A percentile compares a stretch with the other conserved stretches of the same genome.
Evolutionary conservation across 1,140 invertebrate genomes (phyloP).

Genomic region (Centruroides vittatus): DNA sequence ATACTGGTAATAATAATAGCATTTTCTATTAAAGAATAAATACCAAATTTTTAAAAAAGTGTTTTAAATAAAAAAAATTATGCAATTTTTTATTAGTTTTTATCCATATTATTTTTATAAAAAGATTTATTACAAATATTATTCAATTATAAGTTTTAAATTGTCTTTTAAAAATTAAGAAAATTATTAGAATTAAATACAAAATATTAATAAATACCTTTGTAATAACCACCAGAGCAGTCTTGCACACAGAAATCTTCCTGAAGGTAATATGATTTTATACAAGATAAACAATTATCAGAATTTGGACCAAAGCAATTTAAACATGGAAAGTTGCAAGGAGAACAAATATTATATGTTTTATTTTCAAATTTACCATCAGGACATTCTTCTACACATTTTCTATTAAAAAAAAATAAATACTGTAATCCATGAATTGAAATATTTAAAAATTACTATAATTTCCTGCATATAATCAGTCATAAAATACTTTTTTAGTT

Average conservation of each 20-base stretch:
- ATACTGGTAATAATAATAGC: not conserved
- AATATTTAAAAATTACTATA: too few relatives aligned
- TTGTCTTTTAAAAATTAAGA: too few relatives aligned
- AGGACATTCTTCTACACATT: slow-evolving; percentile 3
- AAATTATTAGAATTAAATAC: too few relatives aligned
- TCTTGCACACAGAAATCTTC: slow-evolving; percentile 48
- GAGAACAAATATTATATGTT: slow-evolving; percentile 42
- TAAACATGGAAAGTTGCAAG: slow-evolving; percentile 52
- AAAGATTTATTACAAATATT: too few relatives aligned
- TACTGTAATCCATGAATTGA: too few relatives aligned
- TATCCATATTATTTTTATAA: too few relatives aligned
- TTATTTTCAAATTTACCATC: slow-evolving; percentile 28
- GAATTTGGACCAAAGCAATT: slow-evolving; percentile 52
- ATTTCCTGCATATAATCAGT: too few relatives aligned
- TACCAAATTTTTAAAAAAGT: too few relatives aligned
- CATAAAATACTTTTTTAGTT: too few relatives aligned
- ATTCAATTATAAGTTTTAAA: too few relatives aligned
- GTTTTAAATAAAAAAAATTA: too few relatives aligned
- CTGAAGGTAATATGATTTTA: slow-evolving; percentile 46
- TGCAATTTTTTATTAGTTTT: too few relatives aligned
- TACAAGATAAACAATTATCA: slow-evolving; percentile 50
- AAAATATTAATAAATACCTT: slow-evolving; percentile 10
- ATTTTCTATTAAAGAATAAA: not conserved
- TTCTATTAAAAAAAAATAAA: not conserved
- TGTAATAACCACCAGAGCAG: slow-evolving; percentile 54